Evolutionary conservation across 1,140 invertebrate species (phyloP).

Genomic region (Brachionus koreanus): DNA sequence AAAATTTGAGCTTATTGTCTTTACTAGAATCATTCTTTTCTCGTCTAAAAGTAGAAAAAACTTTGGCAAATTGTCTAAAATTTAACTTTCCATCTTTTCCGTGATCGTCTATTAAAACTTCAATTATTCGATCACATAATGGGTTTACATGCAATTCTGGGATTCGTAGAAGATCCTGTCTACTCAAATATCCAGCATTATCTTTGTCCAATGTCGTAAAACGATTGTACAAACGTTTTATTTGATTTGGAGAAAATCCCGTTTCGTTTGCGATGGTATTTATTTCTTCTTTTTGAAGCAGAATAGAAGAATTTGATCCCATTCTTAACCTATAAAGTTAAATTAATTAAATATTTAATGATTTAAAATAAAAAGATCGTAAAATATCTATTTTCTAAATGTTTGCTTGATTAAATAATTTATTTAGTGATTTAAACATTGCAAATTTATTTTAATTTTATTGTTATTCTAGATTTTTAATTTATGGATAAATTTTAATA

Average conservation of each 20-base stretch:
- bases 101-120: slow-evolving; percentile 44
- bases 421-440: not conserved
- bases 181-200: slow-evolving; percentile 73
- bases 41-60: slow-evolving; percentile 88
- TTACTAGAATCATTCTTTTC: slow-evolving; percentile 6
- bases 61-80: slow-evolving; percentile 94
- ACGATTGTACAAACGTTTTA: slow-evolving; percentile 90
- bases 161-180: slow-evolving; percentile 96
- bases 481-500: slow-evolving; percentile 6
- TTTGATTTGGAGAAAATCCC: slow-evolving; percentile 84
- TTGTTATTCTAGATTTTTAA: not conserved
- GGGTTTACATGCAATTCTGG: slow-evolving; percentile 88
- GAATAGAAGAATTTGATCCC: slow-evolving; percentile 43
- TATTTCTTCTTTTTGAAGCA: slow-evolving; percentile 39
- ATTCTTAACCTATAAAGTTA: not conserved
- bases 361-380: not conserved
- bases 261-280: not conserved
- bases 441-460: not conserved
- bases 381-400: not conserved
- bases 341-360: not conserved
- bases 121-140: slow-evolving; percentile 84
- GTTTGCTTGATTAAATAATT: not conserved
- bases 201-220: slow-evolving; percentile 93
- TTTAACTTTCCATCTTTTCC: slow-evolving; percentile 76
- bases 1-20: slow-evolving; percentile 44